phyloP scores from a whole-genome alignment of 2,113 vertebrate genomes.

The Axis porcinus region DNA sequence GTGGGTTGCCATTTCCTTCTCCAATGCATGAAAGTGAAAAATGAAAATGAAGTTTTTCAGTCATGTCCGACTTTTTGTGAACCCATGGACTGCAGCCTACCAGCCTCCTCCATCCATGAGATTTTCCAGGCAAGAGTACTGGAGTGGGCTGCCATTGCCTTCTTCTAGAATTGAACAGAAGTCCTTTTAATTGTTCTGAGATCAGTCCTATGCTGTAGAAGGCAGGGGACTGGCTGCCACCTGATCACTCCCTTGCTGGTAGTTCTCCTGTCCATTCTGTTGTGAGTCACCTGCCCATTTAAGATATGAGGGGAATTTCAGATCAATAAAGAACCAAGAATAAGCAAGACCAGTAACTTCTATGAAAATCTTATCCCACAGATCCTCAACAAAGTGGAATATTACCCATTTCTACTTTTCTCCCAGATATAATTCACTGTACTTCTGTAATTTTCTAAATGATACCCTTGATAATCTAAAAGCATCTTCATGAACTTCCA shows the following conservation, averaged over 20 bases:
- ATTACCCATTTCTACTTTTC: not conserved
- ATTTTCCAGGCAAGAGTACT: too few relatives aligned
- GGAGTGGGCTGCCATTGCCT: too few relatives aligned
- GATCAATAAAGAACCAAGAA: not conserved
- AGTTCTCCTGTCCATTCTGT: not conserved
- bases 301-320: not conserved
- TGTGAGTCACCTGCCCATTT: not conserved
- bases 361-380: not conserved
- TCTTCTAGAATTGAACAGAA: not conserved
- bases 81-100: too few relatives aligned
- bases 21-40: too few relatives aligned
- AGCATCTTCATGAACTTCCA: not conserved
- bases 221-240: not conserved
- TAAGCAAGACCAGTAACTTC: not conserved
- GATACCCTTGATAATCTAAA: not conserved
- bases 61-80: too few relatives aligned
- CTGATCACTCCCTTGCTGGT: not conserved
- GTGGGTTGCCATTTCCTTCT: too few relatives aligned
- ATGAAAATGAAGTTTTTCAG: too few relatives aligned
- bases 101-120: too few relatives aligned
- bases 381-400: not conserved
- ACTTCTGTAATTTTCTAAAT: not conserved
- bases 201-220: not conserved
- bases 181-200: not conserved
- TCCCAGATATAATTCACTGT: not conserved